A percentile compares a stretch with the other conserved stretches of the same genome.
phyloP scores from a whole-genome alignment of 30 jellyfish, hydroid and myxozoan species.

The Morbakka virulenta region DNA sequence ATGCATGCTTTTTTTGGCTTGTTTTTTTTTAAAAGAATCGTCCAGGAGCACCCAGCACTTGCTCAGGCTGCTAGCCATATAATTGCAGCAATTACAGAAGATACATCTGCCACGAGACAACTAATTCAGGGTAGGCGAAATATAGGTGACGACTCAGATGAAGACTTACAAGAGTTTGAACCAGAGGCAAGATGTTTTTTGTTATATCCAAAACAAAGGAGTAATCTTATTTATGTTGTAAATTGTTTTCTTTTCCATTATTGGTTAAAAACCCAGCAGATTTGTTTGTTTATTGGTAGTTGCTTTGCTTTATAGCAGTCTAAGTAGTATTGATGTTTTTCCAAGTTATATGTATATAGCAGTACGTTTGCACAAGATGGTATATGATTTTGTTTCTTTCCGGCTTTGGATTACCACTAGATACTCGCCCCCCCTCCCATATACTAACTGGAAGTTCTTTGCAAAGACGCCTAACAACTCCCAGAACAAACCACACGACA shows the following conservation, averaged over 20 bases:
- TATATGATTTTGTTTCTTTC: no score
- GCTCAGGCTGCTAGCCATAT: conserved; percentile 71
- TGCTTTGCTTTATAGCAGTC: background rate
- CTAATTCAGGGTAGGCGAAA: background rate
- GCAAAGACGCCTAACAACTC: no score
- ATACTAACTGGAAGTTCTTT: no score
- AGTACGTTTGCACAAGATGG: background rate
- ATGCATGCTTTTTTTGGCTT: background rate
- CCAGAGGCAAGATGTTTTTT: conserved; percentile 21
- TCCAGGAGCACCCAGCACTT: conserved; percentile 66
- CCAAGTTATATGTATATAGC: background rate
- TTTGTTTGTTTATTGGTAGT: background rate
- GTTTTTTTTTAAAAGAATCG: conserved; percentile 20
- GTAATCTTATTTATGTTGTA: no score
- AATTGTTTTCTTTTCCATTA: no score
- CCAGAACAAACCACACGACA: no score
- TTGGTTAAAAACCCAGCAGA: background rate
- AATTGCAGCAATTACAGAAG: conserved; percentile 65
- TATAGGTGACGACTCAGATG: background rate
- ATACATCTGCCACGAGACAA: background rate
- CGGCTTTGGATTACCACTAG: no score
- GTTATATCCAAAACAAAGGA: background rate
- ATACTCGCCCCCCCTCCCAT: no score
- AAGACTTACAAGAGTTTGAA: conserved; percentile 50
- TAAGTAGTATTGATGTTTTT: background rate